Percentiles rank a stretch among this genome's conserved stretches.
Evolutionary conservation across 2,888 invertebrate genomes (phyloP).

Genomic region (Plusia festucae): DNA sequence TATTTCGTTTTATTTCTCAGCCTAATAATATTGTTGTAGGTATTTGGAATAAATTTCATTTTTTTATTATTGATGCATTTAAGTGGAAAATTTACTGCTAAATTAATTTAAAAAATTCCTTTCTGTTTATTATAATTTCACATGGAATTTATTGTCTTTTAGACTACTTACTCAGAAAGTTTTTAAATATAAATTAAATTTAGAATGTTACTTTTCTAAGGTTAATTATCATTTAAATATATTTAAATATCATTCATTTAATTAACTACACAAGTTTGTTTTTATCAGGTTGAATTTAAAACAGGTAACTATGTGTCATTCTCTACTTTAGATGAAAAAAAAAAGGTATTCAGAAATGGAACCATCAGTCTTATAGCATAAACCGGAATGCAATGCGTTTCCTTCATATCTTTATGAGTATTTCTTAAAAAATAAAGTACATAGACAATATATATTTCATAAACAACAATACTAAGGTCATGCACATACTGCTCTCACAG

Average conservation of each 20-base stretch:
- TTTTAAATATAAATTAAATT: constrained; percentile 28
- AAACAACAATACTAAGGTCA: not conserved
- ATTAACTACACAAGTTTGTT: not conserved
- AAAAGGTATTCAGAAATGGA: constrained; percentile 8
- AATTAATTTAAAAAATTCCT: no score
- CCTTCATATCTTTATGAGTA: constrained; percentile 9
- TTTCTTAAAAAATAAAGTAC: not conserved
- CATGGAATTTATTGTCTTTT: constrained; percentile 22
- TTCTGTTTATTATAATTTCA: no score
- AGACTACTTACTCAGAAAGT: constrained; percentile 8
- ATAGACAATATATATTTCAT: not conserved
- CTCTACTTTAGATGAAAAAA: constrained; percentile 3
- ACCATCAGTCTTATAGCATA: constrained; percentile 36
- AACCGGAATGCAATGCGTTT: constrained; percentile 24
- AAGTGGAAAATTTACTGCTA: no score
- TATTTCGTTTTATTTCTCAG: not conserved
- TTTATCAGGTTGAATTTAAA: not conserved
- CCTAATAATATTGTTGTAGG: not conserved
- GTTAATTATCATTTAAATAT: not conserved
- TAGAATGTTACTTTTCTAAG: no score
- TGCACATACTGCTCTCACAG: no score
- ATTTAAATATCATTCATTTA: not conserved
- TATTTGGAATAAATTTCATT: not conserved
- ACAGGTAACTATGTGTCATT: not conserved
- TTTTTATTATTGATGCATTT: no score